Conservation (phyloP, 2,113 vertebrate genomes). For the Poeciliopsis occidentalis region DNA sequence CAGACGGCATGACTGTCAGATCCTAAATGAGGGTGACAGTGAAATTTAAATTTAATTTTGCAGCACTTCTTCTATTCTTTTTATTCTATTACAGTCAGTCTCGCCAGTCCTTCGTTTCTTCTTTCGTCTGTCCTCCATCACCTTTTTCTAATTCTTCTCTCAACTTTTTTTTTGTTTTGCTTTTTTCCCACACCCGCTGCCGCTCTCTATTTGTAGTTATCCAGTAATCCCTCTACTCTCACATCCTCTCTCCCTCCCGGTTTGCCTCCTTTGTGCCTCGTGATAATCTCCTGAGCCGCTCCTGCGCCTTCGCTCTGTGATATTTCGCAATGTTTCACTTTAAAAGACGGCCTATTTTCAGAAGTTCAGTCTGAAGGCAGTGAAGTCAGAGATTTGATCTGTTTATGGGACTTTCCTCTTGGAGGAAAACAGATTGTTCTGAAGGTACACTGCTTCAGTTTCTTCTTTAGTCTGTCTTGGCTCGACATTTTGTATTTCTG, state of each 20-base stretch:
- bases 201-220: constrained; percentile 52
- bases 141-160: constrained; percentile 36
- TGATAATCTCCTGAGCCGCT: constrained; percentile 7
- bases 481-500: background rate
- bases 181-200: constrained; percentile 49
- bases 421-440: background rate
- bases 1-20: constrained; percentile 2
- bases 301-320: constrained; percentile 2
- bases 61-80: constrained; percentile 1
- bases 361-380: background rate
- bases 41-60: constrained; percentile 21
- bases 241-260: constrained; percentile 14
- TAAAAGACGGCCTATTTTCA: background rate
- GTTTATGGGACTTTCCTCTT: background rate
- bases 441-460: background rate
- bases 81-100: constrained; percentile 21
- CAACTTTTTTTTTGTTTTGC: constrained; percentile 8
- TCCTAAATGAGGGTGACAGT: constrained; percentile 16
- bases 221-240: constrained; percentile 56
- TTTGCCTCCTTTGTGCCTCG: constrained; percentile 27
- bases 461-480: background rate
- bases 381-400: constrained; percentile 15
- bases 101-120: constrained; percentile 31
- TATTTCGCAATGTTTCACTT: constrained; percentile 14
- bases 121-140: constrained; percentile 25